Evolutionary conservation across 2,113 vertebrate genomes (phyloP).

Genomic region (Istiophorus platypterus): DNA sequence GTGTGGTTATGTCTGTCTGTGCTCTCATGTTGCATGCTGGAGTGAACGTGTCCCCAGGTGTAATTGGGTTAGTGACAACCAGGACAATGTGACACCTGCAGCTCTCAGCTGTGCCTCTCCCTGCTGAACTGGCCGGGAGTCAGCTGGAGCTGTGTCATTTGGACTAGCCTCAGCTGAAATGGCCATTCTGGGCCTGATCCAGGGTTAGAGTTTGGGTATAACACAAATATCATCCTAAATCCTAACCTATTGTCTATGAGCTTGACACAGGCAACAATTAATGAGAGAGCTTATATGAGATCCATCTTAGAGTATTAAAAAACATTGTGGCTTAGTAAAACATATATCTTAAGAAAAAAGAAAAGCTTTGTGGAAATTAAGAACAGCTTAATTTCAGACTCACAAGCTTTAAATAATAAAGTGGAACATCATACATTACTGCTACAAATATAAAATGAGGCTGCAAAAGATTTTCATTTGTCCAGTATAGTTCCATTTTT

Average conservation of each 20-base stretch:
- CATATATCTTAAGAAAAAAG: neutral
- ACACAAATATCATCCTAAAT: conserved; percentile 58
- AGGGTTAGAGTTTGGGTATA: conserved; percentile 45
- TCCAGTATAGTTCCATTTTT: neutral
- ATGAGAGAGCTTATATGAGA: conserved; percentile 23
- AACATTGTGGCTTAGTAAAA: neutral
- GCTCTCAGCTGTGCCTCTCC: conserved; percentile 75
- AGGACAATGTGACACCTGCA: conserved; percentile 81
- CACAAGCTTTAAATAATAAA: conserved; percentile 10
- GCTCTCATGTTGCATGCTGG: conserved; percentile 40
- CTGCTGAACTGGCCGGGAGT: conserved; percentile 73
- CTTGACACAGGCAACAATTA: conserved; percentile 21
- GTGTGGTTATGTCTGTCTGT: conserved; percentile 25
- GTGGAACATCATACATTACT: neutral
- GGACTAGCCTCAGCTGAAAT: conserved; percentile 57
- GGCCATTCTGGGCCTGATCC: conserved; percentile 59
- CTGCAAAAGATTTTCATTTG: neutral
- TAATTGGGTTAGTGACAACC: conserved; percentile 82
- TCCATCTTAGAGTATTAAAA: conserved; percentile 17
- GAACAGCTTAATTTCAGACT: conserved; percentile 1
- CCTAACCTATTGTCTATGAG: conserved; percentile 53
- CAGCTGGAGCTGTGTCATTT: conserved; percentile 76
- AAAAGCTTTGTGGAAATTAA: neutral
- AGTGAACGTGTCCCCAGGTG: conserved; percentile 65
- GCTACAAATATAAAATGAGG: neutral